Percentiles rank a stretch among this genome's conserved stretches.
Evolutionary conservation across 2,113 vertebrate species (phyloP).

Genomic region (Hydrochoerus hydrochaeris): DNA sequence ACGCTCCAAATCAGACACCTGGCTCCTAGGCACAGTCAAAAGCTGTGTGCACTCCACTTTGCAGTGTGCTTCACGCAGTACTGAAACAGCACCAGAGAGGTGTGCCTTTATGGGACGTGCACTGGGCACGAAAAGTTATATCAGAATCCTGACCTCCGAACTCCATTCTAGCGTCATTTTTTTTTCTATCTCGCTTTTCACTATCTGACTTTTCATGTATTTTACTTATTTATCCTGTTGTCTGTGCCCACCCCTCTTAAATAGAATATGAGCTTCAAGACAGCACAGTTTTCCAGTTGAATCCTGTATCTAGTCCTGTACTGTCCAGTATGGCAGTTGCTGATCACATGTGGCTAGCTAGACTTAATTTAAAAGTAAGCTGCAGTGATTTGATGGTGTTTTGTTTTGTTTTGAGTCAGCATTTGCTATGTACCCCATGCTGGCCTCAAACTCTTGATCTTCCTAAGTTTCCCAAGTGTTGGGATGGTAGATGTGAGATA

Average conservation of each 20-base stretch:
- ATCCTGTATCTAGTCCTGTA: background rate
- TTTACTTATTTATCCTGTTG: background rate
- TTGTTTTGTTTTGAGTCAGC: background rate
- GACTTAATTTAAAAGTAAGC: background rate
- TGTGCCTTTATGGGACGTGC: background rate
- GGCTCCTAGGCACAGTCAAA: slow-evolving; percentile 43
- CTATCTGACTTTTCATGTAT: background rate
- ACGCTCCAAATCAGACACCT: slow-evolving; percentile 48
- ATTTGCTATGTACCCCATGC: background rate
- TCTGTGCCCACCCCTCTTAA: background rate
- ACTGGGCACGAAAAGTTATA: background rate
- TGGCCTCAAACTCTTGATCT: background rate
- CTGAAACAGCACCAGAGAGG: slow-evolving; percentile 24
- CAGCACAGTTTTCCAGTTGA: background rate
- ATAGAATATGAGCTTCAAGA: background rate
- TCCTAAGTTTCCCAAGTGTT: background rate
- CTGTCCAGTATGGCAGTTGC: background rate
- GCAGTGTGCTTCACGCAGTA: background rate
- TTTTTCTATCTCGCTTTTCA: background rate
- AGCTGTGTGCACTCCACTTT: background rate
- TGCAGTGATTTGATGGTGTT: background rate
- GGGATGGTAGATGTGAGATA: background rate
- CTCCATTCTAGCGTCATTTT: background rate
- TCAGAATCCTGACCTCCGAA: slow-evolving; percentile 8
- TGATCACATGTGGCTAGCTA: background rate